phyloP scores from a whole-genome alignment of 2,888 invertebrate genomes.

The Doris montereyensis region DNA sequence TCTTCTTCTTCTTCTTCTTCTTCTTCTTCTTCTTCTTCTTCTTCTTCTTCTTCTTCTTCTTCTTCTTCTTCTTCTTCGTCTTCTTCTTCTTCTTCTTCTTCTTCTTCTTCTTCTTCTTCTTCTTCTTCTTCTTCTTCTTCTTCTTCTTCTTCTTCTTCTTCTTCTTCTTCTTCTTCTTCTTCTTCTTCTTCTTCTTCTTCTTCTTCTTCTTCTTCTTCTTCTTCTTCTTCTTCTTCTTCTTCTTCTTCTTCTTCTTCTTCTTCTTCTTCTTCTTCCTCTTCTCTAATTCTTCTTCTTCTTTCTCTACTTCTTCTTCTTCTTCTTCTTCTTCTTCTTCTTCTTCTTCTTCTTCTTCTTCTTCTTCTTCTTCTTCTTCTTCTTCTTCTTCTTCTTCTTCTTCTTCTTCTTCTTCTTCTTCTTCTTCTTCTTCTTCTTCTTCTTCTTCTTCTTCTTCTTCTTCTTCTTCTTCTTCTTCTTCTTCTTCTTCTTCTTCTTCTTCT shows the following conservation, averaged over 20 bases:
- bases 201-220: not conserved
- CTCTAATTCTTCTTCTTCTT: too few species aligned
- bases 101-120: too few species aligned
- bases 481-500: not conserved
- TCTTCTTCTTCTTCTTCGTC: not conserved
- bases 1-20: not conserved
- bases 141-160: not conserved
- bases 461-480: not conserved
- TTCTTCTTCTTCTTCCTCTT: not conserved
- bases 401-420: not conserved
- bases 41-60: not conserved
- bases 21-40: not conserved
- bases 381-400: not conserved
- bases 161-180: not conserved
- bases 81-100: too few species aligned
- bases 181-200: not conserved
- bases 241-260: not conserved
- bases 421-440: not conserved
- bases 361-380: not conserved
- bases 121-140: not conserved
- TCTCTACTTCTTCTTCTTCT: too few species aligned
- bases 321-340: not conserved
- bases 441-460: not conserved
- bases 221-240: not conserved
- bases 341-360: not conserved